Evolutionary conservation across 1,140 invertebrate genomes (phyloP).

Genomic region (Protaetia brevitarsis): DNA sequence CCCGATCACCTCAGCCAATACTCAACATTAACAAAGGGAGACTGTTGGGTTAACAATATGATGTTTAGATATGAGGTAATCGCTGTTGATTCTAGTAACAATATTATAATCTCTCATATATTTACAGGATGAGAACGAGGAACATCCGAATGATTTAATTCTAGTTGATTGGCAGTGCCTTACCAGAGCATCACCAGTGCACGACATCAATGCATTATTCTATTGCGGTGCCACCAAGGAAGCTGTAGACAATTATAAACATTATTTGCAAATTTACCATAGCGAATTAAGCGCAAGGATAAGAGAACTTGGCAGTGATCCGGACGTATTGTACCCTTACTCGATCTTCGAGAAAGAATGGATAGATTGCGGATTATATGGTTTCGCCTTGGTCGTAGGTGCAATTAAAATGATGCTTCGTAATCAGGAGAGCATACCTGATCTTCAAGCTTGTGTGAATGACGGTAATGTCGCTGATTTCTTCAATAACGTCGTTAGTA

Average conservation of each 20-base stretch:
- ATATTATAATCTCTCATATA: not conserved
- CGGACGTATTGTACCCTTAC: conserved; percentile 51
- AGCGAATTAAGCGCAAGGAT: conserved; percentile 45
- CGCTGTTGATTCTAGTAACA: not conserved
- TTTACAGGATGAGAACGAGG: not conserved
- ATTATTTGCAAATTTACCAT: conserved; percentile 55
- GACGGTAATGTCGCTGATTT: no score
- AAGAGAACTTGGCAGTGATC: conserved; percentile 42
- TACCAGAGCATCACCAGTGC: conserved; percentile 54
- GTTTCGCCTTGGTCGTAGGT: conserved; percentile 44
- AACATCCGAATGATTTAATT: conserved; percentile 44
- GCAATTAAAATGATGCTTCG: conserved; percentile 35
- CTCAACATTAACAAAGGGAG: conserved; percentile 48
- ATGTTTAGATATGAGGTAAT: conserved; percentile 52
- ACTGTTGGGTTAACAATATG: conserved; percentile 58
- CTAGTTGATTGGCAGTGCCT: conserved; percentile 57
- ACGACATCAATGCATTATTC: conserved; percentile 56
- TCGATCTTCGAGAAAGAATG: conserved; percentile 48
- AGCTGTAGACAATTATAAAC: conserved; percentile 50
- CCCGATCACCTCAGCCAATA: conserved; percentile 5
- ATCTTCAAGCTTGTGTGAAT: no score
- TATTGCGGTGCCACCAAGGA: conserved; percentile 52
- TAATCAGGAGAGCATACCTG: not conserved
- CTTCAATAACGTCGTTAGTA: no score
- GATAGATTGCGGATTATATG: conserved; percentile 44